phyloP scores from a whole-genome alignment of 2,113 vertebrate species.

The Carettochelys insculpta region DNA sequence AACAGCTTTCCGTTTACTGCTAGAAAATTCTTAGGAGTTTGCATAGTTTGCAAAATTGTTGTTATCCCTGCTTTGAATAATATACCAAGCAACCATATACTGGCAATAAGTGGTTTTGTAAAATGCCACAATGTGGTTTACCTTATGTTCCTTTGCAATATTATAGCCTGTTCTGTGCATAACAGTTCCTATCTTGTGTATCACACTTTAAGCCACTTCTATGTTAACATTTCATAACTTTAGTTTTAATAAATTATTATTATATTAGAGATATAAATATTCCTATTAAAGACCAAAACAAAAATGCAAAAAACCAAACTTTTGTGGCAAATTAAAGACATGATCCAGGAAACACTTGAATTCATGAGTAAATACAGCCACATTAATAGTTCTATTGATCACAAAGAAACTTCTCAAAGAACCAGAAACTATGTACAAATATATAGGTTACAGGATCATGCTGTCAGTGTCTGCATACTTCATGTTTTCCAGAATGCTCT shows the following conservation, averaged over 20 bases:
- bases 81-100: not conserved
- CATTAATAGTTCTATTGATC: conserved; percentile 18
- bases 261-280: not conserved
- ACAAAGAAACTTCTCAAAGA: conserved; percentile 15
- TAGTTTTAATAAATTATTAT: not conserved
- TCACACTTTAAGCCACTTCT: not conserved
- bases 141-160: not conserved
- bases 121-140: not conserved
- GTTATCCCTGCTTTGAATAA: not conserved
- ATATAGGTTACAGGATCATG: not conserved
- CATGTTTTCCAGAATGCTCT: not conserved
- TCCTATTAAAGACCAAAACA: not conserved
- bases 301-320: not conserved
- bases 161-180: not conserved
- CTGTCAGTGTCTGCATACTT: not conserved
- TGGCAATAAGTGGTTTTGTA: not conserved
- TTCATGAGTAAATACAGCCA: rapidly evolving
- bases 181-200: not conserved
- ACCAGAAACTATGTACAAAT: conserved; percentile 19
- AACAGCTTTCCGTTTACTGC: not conserved
- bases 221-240: not conserved
- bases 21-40: not conserved
- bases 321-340: conserved; percentile 42
- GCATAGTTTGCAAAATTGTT: not conserved
- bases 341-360: conserved; percentile 16